Conservation (phyloP, 2,888 invertebrate species). For the Pecten maximus region DNA sequence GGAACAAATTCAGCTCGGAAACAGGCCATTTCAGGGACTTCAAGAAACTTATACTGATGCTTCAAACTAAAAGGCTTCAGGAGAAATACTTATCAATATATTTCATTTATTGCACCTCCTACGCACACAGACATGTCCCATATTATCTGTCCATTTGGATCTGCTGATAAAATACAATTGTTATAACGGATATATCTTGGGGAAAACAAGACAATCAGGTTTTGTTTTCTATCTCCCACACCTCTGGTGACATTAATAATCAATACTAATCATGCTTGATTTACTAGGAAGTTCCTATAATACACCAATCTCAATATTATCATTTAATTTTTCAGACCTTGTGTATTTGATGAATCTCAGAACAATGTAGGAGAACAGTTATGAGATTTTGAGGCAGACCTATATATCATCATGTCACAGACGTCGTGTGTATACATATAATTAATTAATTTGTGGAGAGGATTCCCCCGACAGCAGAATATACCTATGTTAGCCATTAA, state of each 20-base stretch:
- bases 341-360: background rate
- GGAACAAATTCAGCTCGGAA: too few species aligned
- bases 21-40: too few species aligned
- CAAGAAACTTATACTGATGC: too few species aligned
- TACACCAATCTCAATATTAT: background rate
- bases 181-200: too few species aligned
- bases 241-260: background rate
- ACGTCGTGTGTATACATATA: background rate
- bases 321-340: background rate
- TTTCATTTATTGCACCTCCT: too few species aligned
- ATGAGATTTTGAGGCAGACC: background rate
- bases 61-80: too few species aligned
- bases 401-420: background rate
- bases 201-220: too few species aligned
- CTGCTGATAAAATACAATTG: too few species aligned
- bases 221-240: too few species aligned
- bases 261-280: background rate
- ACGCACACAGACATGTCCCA: too few species aligned
- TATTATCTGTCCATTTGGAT: too few species aligned
- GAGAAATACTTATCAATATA: too few species aligned
- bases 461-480: background rate
- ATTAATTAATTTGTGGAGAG: constrained; percentile 24
- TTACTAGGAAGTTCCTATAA: background rate
- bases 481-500: background rate
- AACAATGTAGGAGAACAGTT: background rate